Conservation (phyloP, 2,113 vertebrate genomes). For the Cervus canadensis region DNA sequence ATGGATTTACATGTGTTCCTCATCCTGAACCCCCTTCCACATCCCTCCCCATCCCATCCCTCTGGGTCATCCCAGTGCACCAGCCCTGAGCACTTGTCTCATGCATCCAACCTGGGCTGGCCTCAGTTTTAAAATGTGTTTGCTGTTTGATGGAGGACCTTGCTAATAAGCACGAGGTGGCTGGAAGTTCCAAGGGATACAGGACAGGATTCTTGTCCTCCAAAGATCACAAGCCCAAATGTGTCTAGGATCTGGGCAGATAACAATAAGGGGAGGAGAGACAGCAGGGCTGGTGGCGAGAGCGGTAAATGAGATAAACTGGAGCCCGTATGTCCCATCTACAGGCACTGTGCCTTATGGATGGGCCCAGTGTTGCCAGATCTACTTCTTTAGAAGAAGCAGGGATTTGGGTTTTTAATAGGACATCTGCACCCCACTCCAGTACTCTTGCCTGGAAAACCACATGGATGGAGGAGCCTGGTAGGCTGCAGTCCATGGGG, state of each 20-base stretch:
- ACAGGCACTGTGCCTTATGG: neutral
- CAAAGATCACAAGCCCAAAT: neutral
- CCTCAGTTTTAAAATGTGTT: neutral
- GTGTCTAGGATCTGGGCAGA: neutral
- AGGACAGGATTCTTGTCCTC: neutral
- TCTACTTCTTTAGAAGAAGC: neutral
- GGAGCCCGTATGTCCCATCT: neutral
- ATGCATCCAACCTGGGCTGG: no score
- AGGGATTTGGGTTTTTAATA: neutral
- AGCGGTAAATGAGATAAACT: accelerated
- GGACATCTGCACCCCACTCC: neutral
- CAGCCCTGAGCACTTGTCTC: no score
- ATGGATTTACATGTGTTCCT: no score
- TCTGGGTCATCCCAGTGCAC: no score
- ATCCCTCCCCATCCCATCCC: no score
- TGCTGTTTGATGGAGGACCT: neutral
- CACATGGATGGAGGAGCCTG: neutral
- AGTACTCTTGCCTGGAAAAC: neutral
- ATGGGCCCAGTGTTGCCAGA: neutral
- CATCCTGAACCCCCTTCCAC: no score
- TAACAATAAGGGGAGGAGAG: neutral
- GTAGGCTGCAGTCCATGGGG: neutral
- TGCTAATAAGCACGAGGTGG: accelerated
- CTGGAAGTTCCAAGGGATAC: neutral
- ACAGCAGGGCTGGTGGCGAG: neutral